Percentiles rank a stretch among this genome's conserved stretches.
These are phyloP conservation scores for Drosophila lini DNA, from an alignment of 1,140 invertebrate species.

Conservation along the genomic window DNA sequence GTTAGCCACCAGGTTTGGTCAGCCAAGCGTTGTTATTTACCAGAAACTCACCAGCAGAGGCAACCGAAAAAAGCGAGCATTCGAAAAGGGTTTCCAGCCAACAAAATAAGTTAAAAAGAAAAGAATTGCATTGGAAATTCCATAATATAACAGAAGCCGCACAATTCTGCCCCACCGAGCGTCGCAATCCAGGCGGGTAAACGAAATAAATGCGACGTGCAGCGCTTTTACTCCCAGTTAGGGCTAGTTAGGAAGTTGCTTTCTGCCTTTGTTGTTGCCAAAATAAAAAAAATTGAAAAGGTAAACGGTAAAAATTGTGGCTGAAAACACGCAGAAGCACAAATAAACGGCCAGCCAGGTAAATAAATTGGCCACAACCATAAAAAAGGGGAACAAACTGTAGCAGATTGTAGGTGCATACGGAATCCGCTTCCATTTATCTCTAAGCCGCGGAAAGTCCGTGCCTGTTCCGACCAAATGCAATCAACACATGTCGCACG, in stretches of 20 bases:
- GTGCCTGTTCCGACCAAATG: conserved; percentile 15
- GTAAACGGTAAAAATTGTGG: conserved; percentile 20
- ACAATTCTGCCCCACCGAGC: background rate
- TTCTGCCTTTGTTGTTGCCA: background rate
- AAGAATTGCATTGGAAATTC: conserved; percentile 25
- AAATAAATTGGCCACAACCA: conserved; percentile 42
- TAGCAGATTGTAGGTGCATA: conserved; percentile 29
- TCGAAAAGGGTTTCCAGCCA: conserved; percentile 1
- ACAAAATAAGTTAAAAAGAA: conserved; percentile 6
- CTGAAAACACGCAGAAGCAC: conserved; percentile 21
- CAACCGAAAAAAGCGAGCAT: background rate
- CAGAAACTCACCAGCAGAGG: conserved; percentile 10
- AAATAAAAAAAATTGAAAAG: conserved; percentile 8
- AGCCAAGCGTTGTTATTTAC: conserved; percentile 47
- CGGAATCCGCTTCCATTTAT: conserved; percentile 26
- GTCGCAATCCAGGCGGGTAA: conserved; percentile 27
- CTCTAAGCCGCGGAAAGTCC: conserved; percentile 15
- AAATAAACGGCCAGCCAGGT: conserved; percentile 36
- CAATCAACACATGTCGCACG: conserved; percentile 48
- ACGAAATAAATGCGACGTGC: conserved; percentile 47
- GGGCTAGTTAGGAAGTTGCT: conserved; percentile 25
- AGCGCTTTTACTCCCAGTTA: conserved; percentile 40
- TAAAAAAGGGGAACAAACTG: conserved; percentile 7
- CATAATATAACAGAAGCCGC: conserved; percentile 30
- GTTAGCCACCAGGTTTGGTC: conserved; percentile 23